These are phyloP conservation scores for Ploceus nigricollis DNA, from an alignment of 2,113 vertebrate genomes.

Conservation along the genomic window DNA sequence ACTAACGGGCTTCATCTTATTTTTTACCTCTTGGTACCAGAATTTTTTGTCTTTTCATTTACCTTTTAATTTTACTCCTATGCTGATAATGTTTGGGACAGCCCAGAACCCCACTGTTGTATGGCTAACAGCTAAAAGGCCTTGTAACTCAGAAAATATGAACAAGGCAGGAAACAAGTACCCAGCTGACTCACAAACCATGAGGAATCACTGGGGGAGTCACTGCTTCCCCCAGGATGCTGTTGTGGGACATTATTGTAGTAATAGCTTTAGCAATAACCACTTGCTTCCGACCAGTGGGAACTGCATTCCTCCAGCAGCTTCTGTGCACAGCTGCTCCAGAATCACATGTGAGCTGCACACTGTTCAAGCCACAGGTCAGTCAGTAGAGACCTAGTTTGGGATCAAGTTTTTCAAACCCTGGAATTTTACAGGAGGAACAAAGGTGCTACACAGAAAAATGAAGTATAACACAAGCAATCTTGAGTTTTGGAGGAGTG, in stretches of 20 bases:
- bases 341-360: rapidly evolving
- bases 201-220: neutral
- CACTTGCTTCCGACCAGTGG: neutral
- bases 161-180: neutral
- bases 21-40: neutral
- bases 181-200: neutral
- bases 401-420: neutral
- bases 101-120: neutral
- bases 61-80: neutral
- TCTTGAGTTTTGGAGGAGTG: neutral
- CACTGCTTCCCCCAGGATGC: neutral
- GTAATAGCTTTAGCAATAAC: neutral
- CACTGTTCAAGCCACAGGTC: neutral
- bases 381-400: neutral
- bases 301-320: neutral
- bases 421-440: neutral
- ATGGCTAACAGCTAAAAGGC: neutral
- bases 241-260: neutral
- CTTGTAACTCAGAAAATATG: neutral
- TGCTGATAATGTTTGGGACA: neutral
- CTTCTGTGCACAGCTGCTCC: neutral
- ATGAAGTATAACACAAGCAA: neutral
- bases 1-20: neutral
- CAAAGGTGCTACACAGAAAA: neutral
- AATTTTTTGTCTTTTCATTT: neutral